Evolutionary conservation across 2,888 invertebrate genomes (phyloP), one percentile per base, ranked within the genome.

Genomic region (Nemoura dubitans): DNA sequence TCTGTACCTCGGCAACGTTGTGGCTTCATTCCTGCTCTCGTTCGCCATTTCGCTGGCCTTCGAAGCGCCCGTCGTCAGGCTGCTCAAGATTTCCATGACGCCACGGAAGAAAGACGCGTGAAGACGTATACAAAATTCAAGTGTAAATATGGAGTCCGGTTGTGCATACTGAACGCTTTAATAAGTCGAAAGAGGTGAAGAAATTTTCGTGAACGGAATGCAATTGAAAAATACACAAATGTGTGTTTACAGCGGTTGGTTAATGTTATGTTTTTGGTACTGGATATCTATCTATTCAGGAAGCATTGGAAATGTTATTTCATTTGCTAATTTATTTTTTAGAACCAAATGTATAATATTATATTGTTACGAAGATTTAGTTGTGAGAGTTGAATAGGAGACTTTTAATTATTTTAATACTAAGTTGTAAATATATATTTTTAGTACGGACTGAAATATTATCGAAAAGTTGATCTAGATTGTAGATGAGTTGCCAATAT

Each of bases 61-160:
- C 90, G 97, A 97, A 90, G 96, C 97, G n/a, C 97, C 97, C 0
- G 93, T 96, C 83, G 96, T 97, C 82, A 94, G 95, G 89, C 92
- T 97, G 88, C 93, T 97, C 87, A 97, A 96, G 92, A 93, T 97
- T 89, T 91, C 93, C 87, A 92, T 93, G 90, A 91, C 88, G 88
- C 90, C 89, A 90, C 91, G 90, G 90, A 92, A 91, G 91, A 91
- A 90, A 89, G n/a, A 28, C 30, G 14, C 84, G 76, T 84, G 84
- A 84, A 21, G 16, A 29, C 43, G 78, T 30, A 0, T 28, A 7
- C 29, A 21, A n/a, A 25, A 21, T 21, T 2, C 16, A 3, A 59
- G 59, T 16, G 59, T 59, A 2, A 59, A 59, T 21, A 14, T 59
- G 16, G 14, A 59, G 59, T 14, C 59, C 59, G 59, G 59, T 59